Percentiles rank a stretch among this genome's conserved stretches.
Evolutionary conservation across 64 coral and sea anemone species (phyloP).

Genomic region (Trachythela sp.): DNA sequence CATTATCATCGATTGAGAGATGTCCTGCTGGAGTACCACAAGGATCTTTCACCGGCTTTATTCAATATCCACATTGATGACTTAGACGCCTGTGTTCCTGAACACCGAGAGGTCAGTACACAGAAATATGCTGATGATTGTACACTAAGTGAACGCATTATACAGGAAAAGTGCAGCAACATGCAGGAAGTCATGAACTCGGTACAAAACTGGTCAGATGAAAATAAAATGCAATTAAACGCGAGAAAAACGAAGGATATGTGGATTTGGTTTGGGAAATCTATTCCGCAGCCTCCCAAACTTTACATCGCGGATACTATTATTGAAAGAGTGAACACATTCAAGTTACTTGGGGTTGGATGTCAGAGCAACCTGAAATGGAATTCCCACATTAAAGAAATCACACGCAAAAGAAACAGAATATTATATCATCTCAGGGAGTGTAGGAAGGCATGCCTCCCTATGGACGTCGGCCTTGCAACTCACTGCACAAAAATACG

Average conservation of each 20-base stretch:
- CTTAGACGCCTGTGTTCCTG: neutral
- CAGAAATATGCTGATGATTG: neutral
- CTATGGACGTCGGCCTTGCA: no score
- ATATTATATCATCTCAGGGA: neutral
- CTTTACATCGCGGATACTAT: neutral
- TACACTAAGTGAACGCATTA: neutral
- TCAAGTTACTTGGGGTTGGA: neutral
- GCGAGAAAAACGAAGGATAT: neutral
- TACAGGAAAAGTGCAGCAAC: neutral
- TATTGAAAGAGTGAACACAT: neutral
- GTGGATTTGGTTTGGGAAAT: neutral
- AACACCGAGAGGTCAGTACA: neutral
- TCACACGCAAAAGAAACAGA: neutral
- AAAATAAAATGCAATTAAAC: neutral
- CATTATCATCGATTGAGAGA: neutral
- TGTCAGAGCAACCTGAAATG: neutral
- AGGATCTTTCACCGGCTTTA: neutral
- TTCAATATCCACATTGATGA: neutral
- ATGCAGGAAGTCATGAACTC: neutral
- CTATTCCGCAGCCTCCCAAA: neutral
- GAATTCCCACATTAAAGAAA: neutral
- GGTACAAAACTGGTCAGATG: neutral
- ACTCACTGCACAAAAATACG: neutral
- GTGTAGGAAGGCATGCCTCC: neutral
- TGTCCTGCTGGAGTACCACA: conserved; percentile 12